A percentile compares a stretch with the other conserved stretches of the same genome.
These are phyloP conservation scores for Strigamia maritima DNA, from an alignment of 2,888 invertebrate genomes.

Conservation along the genomic window DNA sequence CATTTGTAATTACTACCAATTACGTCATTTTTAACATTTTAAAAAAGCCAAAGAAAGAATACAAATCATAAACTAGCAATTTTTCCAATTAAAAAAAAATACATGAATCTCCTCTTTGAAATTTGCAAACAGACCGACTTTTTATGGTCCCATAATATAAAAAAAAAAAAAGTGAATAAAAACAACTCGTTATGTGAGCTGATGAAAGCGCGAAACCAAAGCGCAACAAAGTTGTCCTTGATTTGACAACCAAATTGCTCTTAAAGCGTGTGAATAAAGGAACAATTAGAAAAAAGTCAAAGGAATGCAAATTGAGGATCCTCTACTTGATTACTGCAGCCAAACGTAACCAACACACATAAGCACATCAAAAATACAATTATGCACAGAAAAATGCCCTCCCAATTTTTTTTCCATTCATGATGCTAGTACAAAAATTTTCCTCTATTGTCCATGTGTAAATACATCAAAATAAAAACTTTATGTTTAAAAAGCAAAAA, in stretches of 20 bases:
- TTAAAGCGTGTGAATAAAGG: not conserved
- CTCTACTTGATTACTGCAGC: not conserved
- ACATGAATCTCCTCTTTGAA: not conserved
- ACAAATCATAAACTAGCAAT: not conserved
- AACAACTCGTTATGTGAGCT: not conserved
- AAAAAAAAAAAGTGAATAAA: not conserved
- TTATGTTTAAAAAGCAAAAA: not conserved
- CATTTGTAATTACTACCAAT: not conserved
- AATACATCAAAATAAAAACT: not conserved
- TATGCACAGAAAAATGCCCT: not conserved
- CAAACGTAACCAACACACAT: not conserved
- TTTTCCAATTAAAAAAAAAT: not conserved
- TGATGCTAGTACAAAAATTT: not conserved
- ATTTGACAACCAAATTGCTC: slow-evolving; percentile 4
- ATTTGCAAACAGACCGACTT: not conserved
- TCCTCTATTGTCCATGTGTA: not conserved
- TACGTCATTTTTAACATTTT: not conserved
- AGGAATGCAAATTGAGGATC: not conserved
- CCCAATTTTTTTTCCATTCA: not conserved
- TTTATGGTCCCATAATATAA: not conserved
- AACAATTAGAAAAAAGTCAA: not conserved
- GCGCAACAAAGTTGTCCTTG: not conserved
- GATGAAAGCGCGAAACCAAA: not conserved
- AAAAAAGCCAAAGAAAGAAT: not conserved
- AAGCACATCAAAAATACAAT: not conserved